Evolutionary conservation across 2,113 vertebrate genomes (phyloP).

Genomic region (Proterorhinus semilunaris): DNA sequence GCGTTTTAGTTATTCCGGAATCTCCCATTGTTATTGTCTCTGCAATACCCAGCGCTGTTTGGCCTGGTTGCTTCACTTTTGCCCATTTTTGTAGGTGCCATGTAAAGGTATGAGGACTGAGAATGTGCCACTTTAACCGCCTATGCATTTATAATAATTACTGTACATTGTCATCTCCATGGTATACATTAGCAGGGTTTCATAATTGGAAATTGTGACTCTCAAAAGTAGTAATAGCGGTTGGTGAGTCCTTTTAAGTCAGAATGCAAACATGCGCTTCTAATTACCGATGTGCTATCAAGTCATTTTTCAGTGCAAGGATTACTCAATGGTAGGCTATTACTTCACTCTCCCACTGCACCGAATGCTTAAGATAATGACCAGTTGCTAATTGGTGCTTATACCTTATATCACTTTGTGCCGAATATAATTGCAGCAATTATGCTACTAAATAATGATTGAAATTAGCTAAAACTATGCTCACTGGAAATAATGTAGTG

Average conservation of each 20-base stretch:
- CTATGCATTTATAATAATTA: slow-evolving; percentile 49
- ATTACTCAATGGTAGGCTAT: slow-evolving; percentile 76
- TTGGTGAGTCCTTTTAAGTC: slow-evolving; percentile 71
- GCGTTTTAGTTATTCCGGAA: slow-evolving; percentile 57
- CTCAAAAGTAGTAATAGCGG: slow-evolving; percentile 57
- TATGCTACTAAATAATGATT: slow-evolving; percentile 80
- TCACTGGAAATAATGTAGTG: slow-evolving; percentile 63
- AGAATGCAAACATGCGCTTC: slow-evolving; percentile 68
- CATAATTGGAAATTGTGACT: slow-evolving; percentile 54
- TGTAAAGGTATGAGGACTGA: slow-evolving; percentile 14
- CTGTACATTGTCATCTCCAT: slow-evolving; percentile 39
- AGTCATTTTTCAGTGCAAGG: slow-evolving; percentile 67
- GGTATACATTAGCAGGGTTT: slow-evolving; percentile 46
- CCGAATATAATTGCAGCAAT: slow-evolving; percentile 83
- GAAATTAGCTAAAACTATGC: slow-evolving; percentile 73
- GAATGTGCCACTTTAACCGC: slow-evolving; percentile 29
- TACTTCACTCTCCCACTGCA: slow-evolving; percentile 78
- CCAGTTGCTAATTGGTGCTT: slow-evolving; percentile 85
- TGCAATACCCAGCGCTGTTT: slow-evolving; percentile 24
- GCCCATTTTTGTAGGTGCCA: slow-evolving; percentile 11
- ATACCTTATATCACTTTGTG: slow-evolving; percentile 80
- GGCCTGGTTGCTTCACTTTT: slow-evolving; percentile 15
- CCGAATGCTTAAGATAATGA: slow-evolving; percentile 85
- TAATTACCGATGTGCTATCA: slow-evolving; percentile 75
- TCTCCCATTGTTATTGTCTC: slow-evolving; percentile 54